These are phyloP conservation scores for Mythimna lalbum DNA, from an alignment of 2,888 invertebrate genomes.

Conservation along the genomic window DNA sequence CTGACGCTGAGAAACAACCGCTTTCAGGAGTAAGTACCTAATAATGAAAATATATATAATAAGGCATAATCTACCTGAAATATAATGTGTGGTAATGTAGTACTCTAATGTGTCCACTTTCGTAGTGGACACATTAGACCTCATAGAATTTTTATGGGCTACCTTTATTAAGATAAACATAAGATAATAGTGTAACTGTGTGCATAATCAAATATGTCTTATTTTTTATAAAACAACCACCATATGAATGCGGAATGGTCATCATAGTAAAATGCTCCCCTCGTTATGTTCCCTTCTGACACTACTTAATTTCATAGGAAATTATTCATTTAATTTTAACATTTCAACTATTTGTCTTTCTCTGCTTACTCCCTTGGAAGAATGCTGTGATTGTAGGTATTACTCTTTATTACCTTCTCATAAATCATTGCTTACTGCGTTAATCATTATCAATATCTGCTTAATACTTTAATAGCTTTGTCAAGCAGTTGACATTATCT, in stretches of 20 bases:
- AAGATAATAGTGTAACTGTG: not conserved
- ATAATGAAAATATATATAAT: slow-evolving; percentile 12
- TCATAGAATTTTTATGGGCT: not conserved
- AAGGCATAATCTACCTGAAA: not conserved
- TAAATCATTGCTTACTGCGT: slow-evolving; percentile 7
- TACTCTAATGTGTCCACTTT: not conserved
- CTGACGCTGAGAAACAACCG: slow-evolving; percentile 87
- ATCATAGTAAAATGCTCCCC: not conserved
- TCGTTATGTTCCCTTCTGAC: not conserved
- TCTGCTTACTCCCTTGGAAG: slow-evolving; percentile 52
- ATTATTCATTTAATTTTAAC: slow-evolving; percentile 14
- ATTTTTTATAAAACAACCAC: not conserved
- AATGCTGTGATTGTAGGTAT: slow-evolving; percentile 60
- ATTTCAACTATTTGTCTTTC: slow-evolving; percentile 32
- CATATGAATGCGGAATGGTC: slow-evolving; percentile 13
- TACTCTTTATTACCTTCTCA: slow-evolving; percentile 52
- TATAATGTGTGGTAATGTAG: too few species aligned
- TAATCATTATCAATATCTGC: slow-evolving; percentile 15
- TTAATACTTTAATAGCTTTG: slow-evolving; percentile 27
- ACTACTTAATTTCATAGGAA: not conserved
- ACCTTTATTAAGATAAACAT: not conserved
- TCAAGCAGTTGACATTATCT: slow-evolving; percentile 4
- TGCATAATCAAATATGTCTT: not conserved
- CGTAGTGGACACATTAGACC: too few species aligned
- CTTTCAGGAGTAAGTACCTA: slow-evolving; percentile 82